Percentiles rank a stretch among this genome's conserved stretches.
Evolutionary conservation across 2,888 invertebrate species (phyloP).

Genomic region (Cryptops parisi): DNA sequence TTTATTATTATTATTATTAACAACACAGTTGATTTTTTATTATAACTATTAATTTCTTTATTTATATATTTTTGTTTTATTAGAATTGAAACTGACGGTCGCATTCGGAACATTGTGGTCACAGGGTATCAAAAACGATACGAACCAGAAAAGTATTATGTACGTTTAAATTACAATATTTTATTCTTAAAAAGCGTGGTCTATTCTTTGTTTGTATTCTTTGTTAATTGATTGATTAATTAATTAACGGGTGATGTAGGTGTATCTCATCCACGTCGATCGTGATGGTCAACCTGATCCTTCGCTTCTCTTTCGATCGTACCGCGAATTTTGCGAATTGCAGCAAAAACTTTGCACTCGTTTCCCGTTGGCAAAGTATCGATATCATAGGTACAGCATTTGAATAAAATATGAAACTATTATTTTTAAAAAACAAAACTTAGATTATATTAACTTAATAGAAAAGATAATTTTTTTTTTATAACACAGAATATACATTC

Average conservation of each 20-base stretch:
- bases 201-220: neutral
- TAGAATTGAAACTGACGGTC: constrained; percentile 79
- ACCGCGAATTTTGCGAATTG: constrained; percentile 92
- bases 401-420: too few species aligned
- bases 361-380: constrained; percentile 79
- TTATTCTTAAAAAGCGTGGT: neutral
- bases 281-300: constrained; percentile 74
- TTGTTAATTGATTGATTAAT: too few species aligned
- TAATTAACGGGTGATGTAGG: too few species aligned
- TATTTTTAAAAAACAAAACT: too few species aligned
- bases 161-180: too few species aligned
- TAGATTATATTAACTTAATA: neutral
- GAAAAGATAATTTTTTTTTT: neutral
- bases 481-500: neutral
- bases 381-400: constrained; percentile 30
- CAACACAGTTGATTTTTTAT: too few species aligned
- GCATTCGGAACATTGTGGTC: constrained; percentile 67
- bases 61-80: too few species aligned
- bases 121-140: constrained; percentile 86
- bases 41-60: neutral
- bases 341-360: constrained; percentile 83
- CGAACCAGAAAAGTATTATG: constrained; percentile 95
- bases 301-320: constrained; percentile 78
- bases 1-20: too few species aligned
- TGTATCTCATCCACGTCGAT: constrained; percentile 46